Percentiles rank a stretch among this genome's conserved stretches.
These are phyloP conservation scores for Nasalis larvatus DNA, from an alignment of 2,113 vertebrate species.

Conservation along the genomic window DNA sequence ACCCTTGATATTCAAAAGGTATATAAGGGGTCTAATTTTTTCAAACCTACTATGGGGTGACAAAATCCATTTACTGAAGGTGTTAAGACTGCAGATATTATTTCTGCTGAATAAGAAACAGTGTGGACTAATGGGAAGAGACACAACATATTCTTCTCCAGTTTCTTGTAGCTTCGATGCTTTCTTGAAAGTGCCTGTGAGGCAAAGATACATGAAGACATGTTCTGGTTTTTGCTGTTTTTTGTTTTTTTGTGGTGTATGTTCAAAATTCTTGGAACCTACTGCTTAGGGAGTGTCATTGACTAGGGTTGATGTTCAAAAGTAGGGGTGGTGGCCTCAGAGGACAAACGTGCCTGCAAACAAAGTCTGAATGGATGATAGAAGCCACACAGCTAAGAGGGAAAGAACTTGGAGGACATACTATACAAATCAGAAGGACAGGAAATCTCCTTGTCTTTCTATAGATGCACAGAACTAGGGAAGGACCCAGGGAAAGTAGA, in stretches of 20 bases:
- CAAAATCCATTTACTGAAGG: background rate
- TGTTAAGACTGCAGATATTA: background rate
- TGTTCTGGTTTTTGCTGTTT: background rate
- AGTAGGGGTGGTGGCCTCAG: background rate
- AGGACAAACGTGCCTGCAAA: background rate
- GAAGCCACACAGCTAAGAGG: background rate
- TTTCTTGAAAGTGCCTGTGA: background rate
- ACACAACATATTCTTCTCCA: background rate
- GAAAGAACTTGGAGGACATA: background rate
- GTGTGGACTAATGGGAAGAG: background rate
- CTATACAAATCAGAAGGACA: background rate
- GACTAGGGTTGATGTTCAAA: background rate
- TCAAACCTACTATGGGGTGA: background rate
- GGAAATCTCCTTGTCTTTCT: background rate
- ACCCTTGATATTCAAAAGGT: background rate
- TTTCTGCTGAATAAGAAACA: background rate
- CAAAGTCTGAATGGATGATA: background rate
- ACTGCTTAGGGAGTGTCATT: background rate
- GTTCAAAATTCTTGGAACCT: background rate
- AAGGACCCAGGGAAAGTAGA: background rate
- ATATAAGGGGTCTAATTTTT: background rate
- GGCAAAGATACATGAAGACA: background rate
- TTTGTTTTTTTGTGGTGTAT: background rate
- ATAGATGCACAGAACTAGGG: background rate
- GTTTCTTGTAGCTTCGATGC: rapidly evolving